Evolutionary conservation across 1,140 invertebrate genomes (phyloP), one percentile per base, ranked within the genome.

Genomic region (Bombus cullumanus): DNA sequence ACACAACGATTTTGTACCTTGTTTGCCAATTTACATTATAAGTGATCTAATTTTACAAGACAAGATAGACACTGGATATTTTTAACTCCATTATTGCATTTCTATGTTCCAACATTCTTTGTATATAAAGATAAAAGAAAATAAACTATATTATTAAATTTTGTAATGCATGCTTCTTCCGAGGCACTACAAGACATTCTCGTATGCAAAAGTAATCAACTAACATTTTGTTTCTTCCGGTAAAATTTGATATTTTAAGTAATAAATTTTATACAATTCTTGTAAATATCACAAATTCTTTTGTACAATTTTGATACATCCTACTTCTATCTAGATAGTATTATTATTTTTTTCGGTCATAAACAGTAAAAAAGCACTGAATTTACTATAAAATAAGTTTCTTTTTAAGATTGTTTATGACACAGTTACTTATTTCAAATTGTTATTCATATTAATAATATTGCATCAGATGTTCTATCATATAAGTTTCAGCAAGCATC

Each of bases 1-100:
- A 43, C 10, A 37, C 4, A 39, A 68, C 34, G 28, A 83, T 72
- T 84, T 71, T 79, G 53, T 80, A 72, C 47, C 25, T 68, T 83
- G n/a, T 47, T 85, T 62, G 41, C 31, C 47, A 59, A 72, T 71
- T 34, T 43, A 73, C 31, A 37, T 57, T 57, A 18, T 62, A 59
- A 74, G 25, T n/a, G 9, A 37, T 77, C 34, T 76, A 10, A n/a
- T 59, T 75, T 3, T n/a, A 13, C 3, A 62, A 41, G 12, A 31
- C 18, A 47, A 15, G 43, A 43, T 18, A 22, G 18, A 13, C 8
- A 53, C 34, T 62, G 13, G 37, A 22, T 84, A 69, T 73, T 80
- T 8, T 57, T 43, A 57, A 34, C n/a, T 47, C 39, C 64, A 79
- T 43, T 64, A 59, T 41, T 62, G 47, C 13, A 43, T 64, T 28